Base-by-base conservation (phyloP, 2,888 invertebrate species). In the Phlogophora meticulosa region DNA sequence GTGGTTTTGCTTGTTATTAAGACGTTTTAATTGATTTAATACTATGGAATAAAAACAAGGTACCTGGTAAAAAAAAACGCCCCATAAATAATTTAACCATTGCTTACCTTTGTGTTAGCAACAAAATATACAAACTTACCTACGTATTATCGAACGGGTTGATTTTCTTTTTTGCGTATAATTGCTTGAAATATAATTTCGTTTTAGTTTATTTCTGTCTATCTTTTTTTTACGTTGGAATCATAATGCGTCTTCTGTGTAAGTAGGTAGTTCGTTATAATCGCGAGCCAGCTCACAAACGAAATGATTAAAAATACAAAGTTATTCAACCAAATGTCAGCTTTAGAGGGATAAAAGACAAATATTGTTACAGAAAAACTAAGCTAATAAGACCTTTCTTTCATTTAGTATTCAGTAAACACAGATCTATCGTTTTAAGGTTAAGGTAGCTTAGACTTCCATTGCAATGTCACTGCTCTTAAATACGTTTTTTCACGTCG, bases 301-400 rank as follows among this genome's bases (percentile, higher is more conserved):
- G 72, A 74, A 81, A 76, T 75, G 59, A 80, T 79, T 77, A 82
- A 83, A 85, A 79, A 78, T 76, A 81, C 79, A 79, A 81, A 71
- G 71, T 58, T 66, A 65, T 76, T 76, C 67, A 55, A 76, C 53
- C 70, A 71, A 84, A 78, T 76, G 76, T 78, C 80, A 70, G 81
- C 60, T 77, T 80, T 77, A 66, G 74, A 76, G 64, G 62, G 71
- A 22, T 79, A 75, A 76, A 17, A n/a, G 11, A 28, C 45, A 42
- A 69, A 75, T 46, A 76, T 76, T 83, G 75, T 81, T 80, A 69
- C 78, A 80, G 78, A 76, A 80, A 82, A 80, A 72, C 20, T 28
- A 28, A 63, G n/a, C 28, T 22, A 73, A 48, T 67, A 36, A 73
- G 40, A 48, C 11, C 15, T 65, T 67, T 42, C 40, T 49, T 66